Base-by-base conservation (phyloP, 2,888 invertebrate species). In the Buathra laborator region DNA sequence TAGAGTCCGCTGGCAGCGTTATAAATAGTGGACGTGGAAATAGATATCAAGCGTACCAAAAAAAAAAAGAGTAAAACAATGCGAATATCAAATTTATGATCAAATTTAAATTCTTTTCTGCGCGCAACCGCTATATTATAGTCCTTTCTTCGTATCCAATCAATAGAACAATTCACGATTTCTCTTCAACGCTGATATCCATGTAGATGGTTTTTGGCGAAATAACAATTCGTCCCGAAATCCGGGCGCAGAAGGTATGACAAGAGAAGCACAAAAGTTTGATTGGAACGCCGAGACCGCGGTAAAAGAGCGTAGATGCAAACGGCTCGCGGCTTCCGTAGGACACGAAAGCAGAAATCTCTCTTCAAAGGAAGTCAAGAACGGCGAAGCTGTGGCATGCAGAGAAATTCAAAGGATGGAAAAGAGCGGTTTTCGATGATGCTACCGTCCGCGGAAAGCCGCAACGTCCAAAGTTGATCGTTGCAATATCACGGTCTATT, bases 351-450 rank as follows among this genome's bases (percentile, higher is more conserved):
- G n/a, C 29, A 4, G 24, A 44, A 24, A n/a, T 75, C 67, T 75
- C 78, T 81, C 78, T 81, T 82, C 82, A 86, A 82, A 82, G 67
- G 72, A 51, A 67, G 68, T 68, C 76, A 83, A 80, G 78, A 85
- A 80, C 76, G 29, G n/a, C 14, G n/a, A 66, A 76, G 71, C 75
- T 75, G 56, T 37, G 32, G 62, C 24, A 46, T 6, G 43, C 46
- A 44, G 68, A 48, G 64, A 64, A 78, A 72, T 29, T 24, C 37
- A 64, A 48, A 53, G 48, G 53, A 32, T 29, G 51, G 66, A 62
- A 48, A 32, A 16, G 62, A 62, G 59, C 70, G 53, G 81, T 56
- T 84, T 74, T 67, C 64, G 71, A 84, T 81, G 74, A 74, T 80
- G 68, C 24, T 59, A 37, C 29, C 46, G 67, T 64, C 24, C 62